Conservation (phyloP, 1,140 invertebrate species). For the Nautilus pompilius region DNA sequence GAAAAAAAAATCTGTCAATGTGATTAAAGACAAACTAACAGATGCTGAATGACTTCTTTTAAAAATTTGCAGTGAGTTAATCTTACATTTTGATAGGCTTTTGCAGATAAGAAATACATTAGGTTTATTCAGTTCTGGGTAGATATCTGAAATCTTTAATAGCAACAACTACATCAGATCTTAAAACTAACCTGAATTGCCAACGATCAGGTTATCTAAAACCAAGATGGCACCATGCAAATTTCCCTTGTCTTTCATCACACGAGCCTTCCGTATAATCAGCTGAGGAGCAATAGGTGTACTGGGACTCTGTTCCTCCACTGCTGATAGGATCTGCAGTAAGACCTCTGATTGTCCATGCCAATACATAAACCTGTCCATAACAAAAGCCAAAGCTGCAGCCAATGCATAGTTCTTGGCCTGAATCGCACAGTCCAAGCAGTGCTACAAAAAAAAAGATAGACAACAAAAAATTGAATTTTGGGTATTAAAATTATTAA, state of each 20-base stretch:
- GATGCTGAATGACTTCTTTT: not conserved
- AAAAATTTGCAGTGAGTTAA: not conserved
- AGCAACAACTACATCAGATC: constrained; percentile 4
- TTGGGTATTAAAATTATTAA: too few relatives aligned
- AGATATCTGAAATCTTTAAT: constrained; percentile 3
- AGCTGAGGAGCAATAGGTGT: constrained; percentile 19
- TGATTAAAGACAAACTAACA: not conserved
- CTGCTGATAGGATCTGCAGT: constrained; percentile 6
- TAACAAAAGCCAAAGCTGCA: constrained; percentile 10
- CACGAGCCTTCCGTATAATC: constrained; percentile 14
- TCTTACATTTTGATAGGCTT: constrained; percentile 1
- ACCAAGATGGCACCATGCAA: constrained; percentile 13
- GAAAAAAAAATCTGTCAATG: not conserved
- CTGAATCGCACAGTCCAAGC: constrained; percentile 10
- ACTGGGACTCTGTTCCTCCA: constrained; percentile 2
- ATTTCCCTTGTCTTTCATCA: constrained; percentile 19
- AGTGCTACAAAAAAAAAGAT: constrained; percentile 6
- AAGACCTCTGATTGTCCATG: constrained; percentile 11
- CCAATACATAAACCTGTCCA: constrained; percentile 7
- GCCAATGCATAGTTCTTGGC: constrained; percentile 3
- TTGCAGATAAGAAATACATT: not conserved
- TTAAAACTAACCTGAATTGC: not conserved
- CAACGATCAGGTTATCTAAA: constrained; percentile 11
- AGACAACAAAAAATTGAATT: too few relatives aligned
- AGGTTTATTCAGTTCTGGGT: not conserved